Conservation (phyloP, 2,888 invertebrate genomes). For the Caenorhabditis sp. region DNA sequence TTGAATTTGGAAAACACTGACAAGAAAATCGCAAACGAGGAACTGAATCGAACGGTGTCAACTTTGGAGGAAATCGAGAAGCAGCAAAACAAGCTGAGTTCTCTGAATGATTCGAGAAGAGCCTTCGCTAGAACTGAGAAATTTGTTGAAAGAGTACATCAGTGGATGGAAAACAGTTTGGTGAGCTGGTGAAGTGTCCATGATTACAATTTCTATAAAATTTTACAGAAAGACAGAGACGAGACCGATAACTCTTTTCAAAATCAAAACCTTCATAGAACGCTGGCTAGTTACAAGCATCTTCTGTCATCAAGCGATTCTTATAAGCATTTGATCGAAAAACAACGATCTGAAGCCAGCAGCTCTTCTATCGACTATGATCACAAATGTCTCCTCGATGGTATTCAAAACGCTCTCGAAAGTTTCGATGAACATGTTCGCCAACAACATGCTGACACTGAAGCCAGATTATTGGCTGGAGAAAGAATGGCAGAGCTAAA, state of each 20-base stretch:
- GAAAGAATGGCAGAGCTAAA: conserved; percentile 44
- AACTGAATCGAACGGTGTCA: neutral
- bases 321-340: conserved; percentile 28
- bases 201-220: neutral
- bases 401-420: conserved; percentile 33
- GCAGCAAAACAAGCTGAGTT: neutral
- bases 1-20: neutral
- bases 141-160: conserved; percentile 48
- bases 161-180: conserved; percentile 46
- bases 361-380: neutral
- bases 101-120: conserved; percentile 17
- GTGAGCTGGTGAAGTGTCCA: neutral
- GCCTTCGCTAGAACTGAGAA: conserved; percentile 25
- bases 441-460: conserved; percentile 19
- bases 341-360: neutral
- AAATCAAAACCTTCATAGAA: conserved; percentile 12
- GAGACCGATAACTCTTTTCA: conserved; percentile 17
- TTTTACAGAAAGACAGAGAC: conserved; percentile 28
- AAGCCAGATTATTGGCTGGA: neutral
- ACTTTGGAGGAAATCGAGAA: conserved; percentile 23
- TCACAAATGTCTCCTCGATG: conserved; percentile 30
- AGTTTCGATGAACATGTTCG: conserved; percentile 11
- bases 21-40: neutral
- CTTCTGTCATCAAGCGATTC: conserved; percentile 24
- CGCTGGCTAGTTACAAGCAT: conserved; percentile 16